Evolutionary conservation across 2,113 vertebrate species (phyloP), one percentile per base, ranked within the genome.

Genomic region (Cebidichthys violaceus): DNA sequence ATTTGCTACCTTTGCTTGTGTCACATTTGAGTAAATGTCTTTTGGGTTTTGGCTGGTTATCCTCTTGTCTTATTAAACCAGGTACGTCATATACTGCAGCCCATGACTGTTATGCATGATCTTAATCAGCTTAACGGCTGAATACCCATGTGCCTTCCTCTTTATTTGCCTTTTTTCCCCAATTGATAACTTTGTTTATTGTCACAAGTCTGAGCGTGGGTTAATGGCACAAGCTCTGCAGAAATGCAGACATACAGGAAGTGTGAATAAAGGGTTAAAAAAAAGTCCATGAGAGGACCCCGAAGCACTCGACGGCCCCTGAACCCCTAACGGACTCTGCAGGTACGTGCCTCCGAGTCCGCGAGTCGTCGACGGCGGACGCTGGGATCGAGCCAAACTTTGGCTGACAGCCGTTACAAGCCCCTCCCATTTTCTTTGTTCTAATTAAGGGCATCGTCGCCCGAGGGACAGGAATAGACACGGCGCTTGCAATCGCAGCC

Each of bases 401-500:
- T 50, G 14, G 17, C 66, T 59, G 83, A 84, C 77, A 81, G 15
- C 77, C 54, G 66, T 84, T 47, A 14, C 29, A 75, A 67, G 54
- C 62, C 31, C n/a, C 59, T 79, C 45, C 57, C 33, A 70, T 70
- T 67, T 75, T 29, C 14, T 73, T 73, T 68, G 41, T 59, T 85
- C 27, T 72, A 66, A 79, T 83, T 79, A 59, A 78, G 62, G 77
- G 52, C 43, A 50, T 54, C 29, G 43, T 76, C 61, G 61, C 72
- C 65, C 60, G 41, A n/a, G 59, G 24, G 70, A 69, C 31, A 37
- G 69, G 84, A 84, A 77, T 77, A 81, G 79, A 74, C 66, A 29
- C 41, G 31, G 62, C 6, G 55, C 82, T 75, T 70, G 68, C 70
- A 71, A 71, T 77, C 52, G 41, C 41, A 64, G 35, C 69, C 60